A percentile compares a stretch with the other conserved stretches of the same genome.
These are phyloP conservation scores for Nemotelus pantherinus DNA, from an alignment of 2,888 invertebrate genomes.

Conservation along the genomic window DNA sequence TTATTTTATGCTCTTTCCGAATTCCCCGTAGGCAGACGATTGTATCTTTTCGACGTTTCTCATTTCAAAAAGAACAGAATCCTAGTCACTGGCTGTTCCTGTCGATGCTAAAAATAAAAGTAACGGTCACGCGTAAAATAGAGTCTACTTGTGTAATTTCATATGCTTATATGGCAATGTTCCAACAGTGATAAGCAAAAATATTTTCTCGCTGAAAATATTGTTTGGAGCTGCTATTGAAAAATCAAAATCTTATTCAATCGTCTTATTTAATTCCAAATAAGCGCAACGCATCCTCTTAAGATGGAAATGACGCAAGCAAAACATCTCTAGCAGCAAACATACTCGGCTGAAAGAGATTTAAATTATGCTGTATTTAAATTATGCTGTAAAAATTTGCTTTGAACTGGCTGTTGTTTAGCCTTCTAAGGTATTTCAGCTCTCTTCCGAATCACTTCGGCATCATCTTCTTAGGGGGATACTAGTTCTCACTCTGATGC, in stretches of 20 bases:
- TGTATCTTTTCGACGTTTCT: slow-evolving; percentile 34
- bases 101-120: not conserved
- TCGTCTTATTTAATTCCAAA: too few relatives aligned
- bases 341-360: too few relatives aligned
- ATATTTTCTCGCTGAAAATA: too few relatives aligned
- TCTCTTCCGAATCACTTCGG: slow-evolving; percentile 2
- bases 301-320: too few relatives aligned
- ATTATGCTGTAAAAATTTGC: too few relatives aligned
- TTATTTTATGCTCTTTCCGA: slow-evolving; percentile 49
- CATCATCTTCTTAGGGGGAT: slow-evolving; percentile 25
- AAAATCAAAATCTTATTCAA: too few relatives aligned
- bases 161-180: not conserved
- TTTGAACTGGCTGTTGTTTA: too few relatives aligned
- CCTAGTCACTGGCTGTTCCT: not conserved
- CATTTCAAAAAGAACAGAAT: slow-evolving; percentile 1
- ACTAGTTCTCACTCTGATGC: slow-evolving; percentile 19
- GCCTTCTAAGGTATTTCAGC: too few relatives aligned
- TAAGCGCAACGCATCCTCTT: too few relatives aligned
- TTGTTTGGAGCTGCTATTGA: too few relatives aligned
- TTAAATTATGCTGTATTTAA: too few relatives aligned
- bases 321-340: too few relatives aligned
- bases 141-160: slow-evolving; percentile 16
- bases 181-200: not conserved
- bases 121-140: not conserved
- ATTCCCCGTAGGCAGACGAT: slow-evolving; percentile 45